phyloP scores from a whole-genome alignment of 2,888 invertebrate genomes.

The Charanyca ferruginea region DNA sequence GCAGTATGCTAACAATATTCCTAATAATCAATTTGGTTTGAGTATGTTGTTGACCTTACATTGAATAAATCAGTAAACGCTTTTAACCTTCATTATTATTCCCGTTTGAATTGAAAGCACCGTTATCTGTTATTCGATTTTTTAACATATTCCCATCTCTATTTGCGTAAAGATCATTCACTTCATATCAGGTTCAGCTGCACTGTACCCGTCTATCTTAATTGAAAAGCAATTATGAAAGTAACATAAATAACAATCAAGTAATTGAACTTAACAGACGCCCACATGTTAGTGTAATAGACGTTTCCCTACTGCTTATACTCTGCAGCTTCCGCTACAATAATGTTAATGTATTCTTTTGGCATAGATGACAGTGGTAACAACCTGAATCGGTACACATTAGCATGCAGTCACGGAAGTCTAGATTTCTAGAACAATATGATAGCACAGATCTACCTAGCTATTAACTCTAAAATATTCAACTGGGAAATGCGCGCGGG shows the following conservation, averaged over 20 bases:
- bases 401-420: slow-evolving; percentile 47
- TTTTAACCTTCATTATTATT: slow-evolving; percentile 34
- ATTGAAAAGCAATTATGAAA: slow-evolving; percentile 82
- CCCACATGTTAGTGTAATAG: slow-evolving; percentile 68
- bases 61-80: slow-evolving; percentile 40
- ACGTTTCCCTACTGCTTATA: slow-evolving; percentile 44
- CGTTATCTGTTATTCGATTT: slow-evolving; percentile 29
- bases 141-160: slow-evolving; percentile 24
- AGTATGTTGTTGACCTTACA: slow-evolving; percentile 36
- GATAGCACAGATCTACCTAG: slow-evolving; percentile 34
- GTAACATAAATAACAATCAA: slow-evolving; percentile 85
- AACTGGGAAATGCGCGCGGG: slow-evolving; percentile 20
- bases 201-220: slow-evolving; percentile 66
- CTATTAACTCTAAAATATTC: slow-evolving; percentile 41
- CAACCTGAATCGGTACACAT: slow-evolving; percentile 48
- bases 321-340: slow-evolving; percentile 43
- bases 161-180: slow-evolving; percentile 49
- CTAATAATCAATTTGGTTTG: slow-evolving; percentile 28
- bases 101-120: slow-evolving; percentile 42
- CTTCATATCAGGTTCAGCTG: slow-evolving; percentile 33
- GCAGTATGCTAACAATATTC: slow-evolving; percentile 38
- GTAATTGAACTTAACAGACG: slow-evolving; percentile 77
- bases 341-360: slow-evolving; percentile 59
- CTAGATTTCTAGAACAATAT: slow-evolving; percentile 55
- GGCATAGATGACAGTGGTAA: slow-evolving; percentile 40